Percentiles rank a stretch among this genome's conserved stretches.
phyloP scores from a whole-genome alignment of 1,140 invertebrate genomes.

The Protaetia brevitarsis region DNA sequence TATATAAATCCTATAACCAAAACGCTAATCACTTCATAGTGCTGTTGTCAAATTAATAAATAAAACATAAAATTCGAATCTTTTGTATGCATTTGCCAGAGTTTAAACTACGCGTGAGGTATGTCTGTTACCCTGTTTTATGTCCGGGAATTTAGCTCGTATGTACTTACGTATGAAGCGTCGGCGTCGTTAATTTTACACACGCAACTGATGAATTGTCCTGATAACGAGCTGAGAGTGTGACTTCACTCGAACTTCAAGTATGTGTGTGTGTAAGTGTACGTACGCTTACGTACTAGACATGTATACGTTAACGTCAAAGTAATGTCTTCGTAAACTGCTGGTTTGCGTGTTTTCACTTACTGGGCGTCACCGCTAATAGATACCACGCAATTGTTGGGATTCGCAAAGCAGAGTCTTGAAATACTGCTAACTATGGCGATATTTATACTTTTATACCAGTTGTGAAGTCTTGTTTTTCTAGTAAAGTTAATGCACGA shows the following conservation, averaged over 20 bases:
- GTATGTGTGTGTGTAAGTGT: too few species aligned
- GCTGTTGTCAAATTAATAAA: too few species aligned
- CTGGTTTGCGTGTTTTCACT: neutral
- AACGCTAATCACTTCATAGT: too few species aligned
- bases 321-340: neutral
- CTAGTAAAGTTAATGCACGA: neutral
- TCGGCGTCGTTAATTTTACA: neutral
- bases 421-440: neutral
- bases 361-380: neutral
- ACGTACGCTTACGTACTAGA: too few species aligned
- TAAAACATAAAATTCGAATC: too few species aligned
- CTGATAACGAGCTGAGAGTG: neutral
- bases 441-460: neutral
- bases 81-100: too few species aligned
- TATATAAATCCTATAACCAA: too few species aligned
- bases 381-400: neutral
- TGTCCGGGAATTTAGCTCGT: neutral
- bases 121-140: too few species aligned
- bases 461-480: neutral
- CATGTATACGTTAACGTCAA: neutral
- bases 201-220: neutral
- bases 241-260: too few species aligned
- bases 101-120: too few species aligned
- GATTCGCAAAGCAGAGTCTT: neutral
- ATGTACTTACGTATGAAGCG: too few species aligned